Conservation (phyloP, 2,797 vertebrate species). For the Tragopan temminckii region DNA sequence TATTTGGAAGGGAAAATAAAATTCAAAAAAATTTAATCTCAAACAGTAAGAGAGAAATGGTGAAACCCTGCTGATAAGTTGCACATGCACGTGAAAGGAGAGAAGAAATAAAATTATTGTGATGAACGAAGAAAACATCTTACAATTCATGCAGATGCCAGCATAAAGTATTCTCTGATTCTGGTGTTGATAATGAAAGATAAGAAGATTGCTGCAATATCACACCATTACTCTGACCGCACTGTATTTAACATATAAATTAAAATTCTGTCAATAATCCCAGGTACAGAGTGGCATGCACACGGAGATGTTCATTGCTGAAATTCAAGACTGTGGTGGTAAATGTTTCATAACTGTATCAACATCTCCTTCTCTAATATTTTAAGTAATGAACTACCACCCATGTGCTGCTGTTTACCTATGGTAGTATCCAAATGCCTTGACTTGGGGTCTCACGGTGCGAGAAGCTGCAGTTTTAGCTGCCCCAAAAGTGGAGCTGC, state of each 20-base stretch:
- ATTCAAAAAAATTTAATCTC: constrained; percentile 25
- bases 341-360: background rate
- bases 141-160: constrained; percentile 7
- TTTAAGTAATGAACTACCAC: background rate
- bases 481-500: background rate
- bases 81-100: background rate
- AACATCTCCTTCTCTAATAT: background rate
- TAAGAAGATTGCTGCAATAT: background rate
- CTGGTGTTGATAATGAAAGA: background rate
- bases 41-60: constrained; percentile 7
- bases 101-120: constrained; percentile 33
- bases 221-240: background rate
- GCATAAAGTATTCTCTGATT: background rate
- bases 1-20: constrained; percentile 24
- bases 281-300: rapidly evolving
- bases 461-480: background rate
- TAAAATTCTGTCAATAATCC: background rate
- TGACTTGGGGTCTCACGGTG: rapidly evolving
- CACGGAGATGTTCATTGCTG: background rate
- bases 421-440: background rate
- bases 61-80: background rate
- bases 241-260: background rate
- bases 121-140: background rate
- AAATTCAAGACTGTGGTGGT: background rate
- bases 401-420: background rate